Evolutionary conservation across 2,888 invertebrate species (phyloP).

Genomic region (Diaperis boleti): DNA sequence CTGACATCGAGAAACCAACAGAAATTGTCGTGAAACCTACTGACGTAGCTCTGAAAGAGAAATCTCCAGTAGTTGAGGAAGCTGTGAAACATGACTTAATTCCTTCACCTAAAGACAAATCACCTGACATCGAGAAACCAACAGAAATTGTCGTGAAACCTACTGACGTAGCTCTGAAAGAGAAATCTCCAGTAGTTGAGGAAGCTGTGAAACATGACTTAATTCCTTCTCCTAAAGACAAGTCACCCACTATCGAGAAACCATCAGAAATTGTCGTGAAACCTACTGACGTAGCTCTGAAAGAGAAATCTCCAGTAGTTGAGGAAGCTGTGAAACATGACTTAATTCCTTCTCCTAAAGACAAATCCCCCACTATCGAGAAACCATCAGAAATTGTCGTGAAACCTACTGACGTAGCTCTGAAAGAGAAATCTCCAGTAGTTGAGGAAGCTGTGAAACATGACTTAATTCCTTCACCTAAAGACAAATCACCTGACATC

Average conservation of each 20-base stretch:
- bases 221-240: slow-evolving; percentile 2
- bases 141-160: background rate
- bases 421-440: background rate
- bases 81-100: background rate
- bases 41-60: slow-evolving; percentile 2
- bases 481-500: background rate
- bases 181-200: background rate
- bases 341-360: background rate
- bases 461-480: background rate
- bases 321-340: background rate
- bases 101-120: background rate
- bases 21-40: background rate
- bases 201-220: background rate
- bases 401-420: background rate
- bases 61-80: slow-evolving; percentile 18
- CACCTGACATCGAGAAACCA: background rate
- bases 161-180: background rate
- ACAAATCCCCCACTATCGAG: background rate
- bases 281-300: background rate
- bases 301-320: background rate
- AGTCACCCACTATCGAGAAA: background rate
- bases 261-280: background rate
- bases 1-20: background rate
- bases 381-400: background rate
- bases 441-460: background rate